Conservation (phyloP, 2,888 invertebrate species). For the Cephus sareptanus region DNA sequence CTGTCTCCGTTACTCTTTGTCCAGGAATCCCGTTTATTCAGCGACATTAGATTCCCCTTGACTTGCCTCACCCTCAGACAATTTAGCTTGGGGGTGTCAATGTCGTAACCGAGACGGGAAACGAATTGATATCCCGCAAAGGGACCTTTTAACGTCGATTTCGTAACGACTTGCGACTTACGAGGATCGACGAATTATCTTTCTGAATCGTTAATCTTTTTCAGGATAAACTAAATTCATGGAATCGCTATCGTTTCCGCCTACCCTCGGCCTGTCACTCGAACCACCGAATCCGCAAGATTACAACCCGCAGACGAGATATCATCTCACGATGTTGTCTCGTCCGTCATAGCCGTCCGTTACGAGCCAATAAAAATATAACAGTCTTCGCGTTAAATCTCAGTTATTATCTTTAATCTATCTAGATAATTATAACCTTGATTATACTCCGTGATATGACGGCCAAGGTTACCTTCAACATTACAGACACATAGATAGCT, state of each 20-base stretch:
- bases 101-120: constrained; percentile 4
- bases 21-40: constrained; percentile 2
- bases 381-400: constrained; percentile 14
- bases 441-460: too few species aligned
- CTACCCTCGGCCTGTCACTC: too few species aligned
- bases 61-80: background rate
- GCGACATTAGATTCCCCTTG: constrained; percentile 3
- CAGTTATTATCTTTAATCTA: constrained; percentile 43
- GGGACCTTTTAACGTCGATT: constrained; percentile 1
- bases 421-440: constrained; percentile 12
- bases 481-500: too few species aligned
- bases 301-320: too few species aligned
- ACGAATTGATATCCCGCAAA: background rate
- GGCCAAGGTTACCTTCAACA: too few species aligned
- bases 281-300: too few species aligned
- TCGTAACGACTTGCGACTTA: background rate
- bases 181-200: constrained; percentile 12
- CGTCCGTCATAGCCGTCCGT: background rate
- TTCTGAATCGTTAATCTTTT: constrained; percentile 20
- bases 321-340: background rate
- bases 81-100: constrained; percentile 1
- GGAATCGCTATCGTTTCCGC: too few species aligned
- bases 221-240: background rate
- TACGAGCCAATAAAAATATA: constrained; percentile 22
- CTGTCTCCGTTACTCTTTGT: too few species aligned